phyloP scores from a whole-genome alignment of 2,797 vertebrate species.

The Mormyrops attenuatus region DNA sequence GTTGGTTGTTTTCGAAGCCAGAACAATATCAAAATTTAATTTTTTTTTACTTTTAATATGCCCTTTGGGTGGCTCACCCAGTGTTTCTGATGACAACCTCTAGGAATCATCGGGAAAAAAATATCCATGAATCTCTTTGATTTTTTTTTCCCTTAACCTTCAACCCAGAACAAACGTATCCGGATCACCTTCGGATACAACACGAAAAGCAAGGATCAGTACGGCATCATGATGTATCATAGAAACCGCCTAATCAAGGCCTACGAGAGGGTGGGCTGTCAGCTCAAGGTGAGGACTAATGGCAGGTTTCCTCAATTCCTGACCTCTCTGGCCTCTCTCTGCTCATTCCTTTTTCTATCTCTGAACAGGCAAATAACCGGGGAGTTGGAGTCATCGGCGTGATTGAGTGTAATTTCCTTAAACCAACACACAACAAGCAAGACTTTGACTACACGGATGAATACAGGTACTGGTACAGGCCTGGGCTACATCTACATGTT shows the following conservation, averaged over 20 bases:
- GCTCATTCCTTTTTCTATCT: neutral
- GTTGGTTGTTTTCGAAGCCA: neutral
- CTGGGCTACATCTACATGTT: neutral
- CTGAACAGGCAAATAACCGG: conserved; percentile 73
- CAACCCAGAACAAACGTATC: conserved; percentile 59
- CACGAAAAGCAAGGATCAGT: conserved; percentile 89
- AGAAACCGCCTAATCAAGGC: conserved; percentile 93
- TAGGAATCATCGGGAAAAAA: neutral
- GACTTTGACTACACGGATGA: conserved; percentile 88
- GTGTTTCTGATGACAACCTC: neutral
- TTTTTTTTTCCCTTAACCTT: conserved; percentile 61
- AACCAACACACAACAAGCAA: conserved; percentile 95
- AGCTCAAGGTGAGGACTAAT: conserved; percentile 67
- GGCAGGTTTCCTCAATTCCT: conserved; percentile 16
- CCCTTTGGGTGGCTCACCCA: no score
- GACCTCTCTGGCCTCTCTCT: neutral
- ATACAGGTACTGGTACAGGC: conserved; percentile 70
- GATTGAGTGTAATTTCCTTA: conserved; percentile 87
- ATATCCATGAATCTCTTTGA: neutral
- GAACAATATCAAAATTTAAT: neutral
- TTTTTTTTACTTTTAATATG: neutral
- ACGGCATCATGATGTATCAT: conserved; percentile 97
- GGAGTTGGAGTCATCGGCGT: conserved; percentile 89
- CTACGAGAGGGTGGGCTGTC: conserved; percentile 87
- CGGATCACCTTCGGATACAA: conserved; percentile 89